Conservation (phyloP, 1,140 invertebrate genomes). For the Apis mellifera region Amel_HAv3.1 CM009943.2:8325501-8326000, state of each 20-base stretch:
- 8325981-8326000: too few species aligned
- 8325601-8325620: slow-evolving; percentile 68
- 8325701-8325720: slow-evolving; percentile 71
- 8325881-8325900: neutral
- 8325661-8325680: slow-evolving; percentile 59
- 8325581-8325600: slow-evolving; percentile 65
- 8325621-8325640: slow-evolving; percentile 60
- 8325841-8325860: slow-evolving; percentile 22
- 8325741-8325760: slow-evolving; percentile 31
- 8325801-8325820: slow-evolving; percentile 52
- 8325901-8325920: neutral
- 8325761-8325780: slow-evolving; percentile 71
- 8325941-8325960: too few species aligned
- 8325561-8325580: too few species aligned
- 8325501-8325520: slow-evolving; percentile 66
- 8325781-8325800: slow-evolving; percentile 47
- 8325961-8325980: too few species aligned
- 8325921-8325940: neutral
- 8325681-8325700: slow-evolving; percentile 52
- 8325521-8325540: slow-evolving; percentile 16
- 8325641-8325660: slow-evolving; percentile 78
- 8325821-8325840: slow-evolving; percentile 27
- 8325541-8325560: neutral
- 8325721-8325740: slow-evolving; percentile 32
- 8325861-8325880: slow-evolving; percentile 24